Evolutionary conservation across 92 coral and sea anemone genomes (phyloP).

Genomic region (Pocillopora meandrina): DNA sequence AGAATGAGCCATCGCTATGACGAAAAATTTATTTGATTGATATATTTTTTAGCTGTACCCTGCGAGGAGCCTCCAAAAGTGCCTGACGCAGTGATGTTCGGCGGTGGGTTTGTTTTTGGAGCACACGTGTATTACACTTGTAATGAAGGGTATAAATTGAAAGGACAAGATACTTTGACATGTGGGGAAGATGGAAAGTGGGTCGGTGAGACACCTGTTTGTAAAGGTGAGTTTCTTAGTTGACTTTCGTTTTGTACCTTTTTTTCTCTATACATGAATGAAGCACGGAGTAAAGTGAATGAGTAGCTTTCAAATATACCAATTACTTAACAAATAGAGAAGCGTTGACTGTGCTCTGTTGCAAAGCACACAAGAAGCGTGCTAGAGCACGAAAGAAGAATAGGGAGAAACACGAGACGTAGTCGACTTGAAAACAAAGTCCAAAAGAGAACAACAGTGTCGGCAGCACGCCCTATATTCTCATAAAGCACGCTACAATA

Average conservation of each 20-base stretch:
- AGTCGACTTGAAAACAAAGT: too few species aligned
- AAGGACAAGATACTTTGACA: slow-evolving; percentile 16
- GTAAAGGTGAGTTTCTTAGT: slow-evolving; percentile 50
- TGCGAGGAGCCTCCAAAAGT: slow-evolving; percentile 62
- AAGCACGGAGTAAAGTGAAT: neutral
- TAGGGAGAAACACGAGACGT: too few species aligned
- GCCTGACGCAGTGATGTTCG: slow-evolving; percentile 23
- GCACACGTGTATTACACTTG: slow-evolving; percentile 51
- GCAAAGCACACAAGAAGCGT: too few species aligned
- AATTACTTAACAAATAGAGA: too few species aligned
- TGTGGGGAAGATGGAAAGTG: slow-evolving; percentile 66
- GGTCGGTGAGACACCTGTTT: slow-evolving; percentile 59
- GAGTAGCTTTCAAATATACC: neutral
- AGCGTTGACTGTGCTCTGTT: too few species aligned
- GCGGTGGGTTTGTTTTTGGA: slow-evolving; percentile 46
- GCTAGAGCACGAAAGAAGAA: too few species aligned
- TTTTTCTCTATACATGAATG: neutral
- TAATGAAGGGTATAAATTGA: slow-evolving; percentile 41
- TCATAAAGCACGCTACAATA: too few species aligned
- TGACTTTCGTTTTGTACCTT: neutral
- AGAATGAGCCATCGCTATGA: neutral
- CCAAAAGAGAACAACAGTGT: too few species aligned
- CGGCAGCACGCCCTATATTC: too few species aligned
- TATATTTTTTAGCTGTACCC: slow-evolving; percentile 29
- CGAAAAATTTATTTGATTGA: neutral